A percentile compares a stretch with the other conserved stretches of the same genome.
phyloP scores from a whole-genome alignment of 2,888 invertebrate species.

The Herminia tarsipennalis region DNA sequence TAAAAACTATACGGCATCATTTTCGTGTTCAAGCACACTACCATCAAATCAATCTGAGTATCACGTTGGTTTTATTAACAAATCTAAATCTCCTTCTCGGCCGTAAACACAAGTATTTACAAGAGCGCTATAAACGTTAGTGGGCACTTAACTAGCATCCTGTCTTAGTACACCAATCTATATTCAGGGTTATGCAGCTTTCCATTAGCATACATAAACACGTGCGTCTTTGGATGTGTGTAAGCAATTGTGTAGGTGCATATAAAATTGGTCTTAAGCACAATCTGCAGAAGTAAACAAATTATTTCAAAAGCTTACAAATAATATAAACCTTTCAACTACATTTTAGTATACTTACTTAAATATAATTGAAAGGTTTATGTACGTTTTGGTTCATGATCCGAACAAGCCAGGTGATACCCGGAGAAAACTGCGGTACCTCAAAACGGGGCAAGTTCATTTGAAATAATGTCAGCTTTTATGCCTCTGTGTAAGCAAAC shows the following conservation, averaged over 20 bases:
- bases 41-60: slow-evolving; percentile 6
- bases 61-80: slow-evolving; percentile 7
- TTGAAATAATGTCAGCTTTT: no score
- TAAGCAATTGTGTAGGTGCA: slow-evolving; percentile 12
- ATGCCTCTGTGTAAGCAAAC: no score
- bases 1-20: background rate
- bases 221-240: slow-evolving; percentile 9
- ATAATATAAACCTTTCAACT: no score
- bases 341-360: no score
- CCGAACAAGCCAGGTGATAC: no score
- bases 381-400: no score
- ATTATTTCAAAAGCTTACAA: background rate
- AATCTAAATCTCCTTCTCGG: slow-evolving; percentile 6
- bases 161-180: slow-evolving; percentile 43
- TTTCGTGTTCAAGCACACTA: background rate
- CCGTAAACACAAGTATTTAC: slow-evolving; percentile 12
- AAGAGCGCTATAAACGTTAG: slow-evolving; percentile 44
- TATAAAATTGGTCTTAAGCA: background rate
- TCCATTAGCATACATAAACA: slow-evolving; percentile 45
- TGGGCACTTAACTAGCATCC: slow-evolving; percentile 38
- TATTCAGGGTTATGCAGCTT: slow-evolving; percentile 44
- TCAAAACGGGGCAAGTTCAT: no score
- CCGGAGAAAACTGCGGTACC: no score
- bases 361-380: no score
- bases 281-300: background rate